Evolutionary conservation across 2,113 vertebrate genomes (phyloP).

Genomic region (Nothoprocta pentlandii): DNA sequence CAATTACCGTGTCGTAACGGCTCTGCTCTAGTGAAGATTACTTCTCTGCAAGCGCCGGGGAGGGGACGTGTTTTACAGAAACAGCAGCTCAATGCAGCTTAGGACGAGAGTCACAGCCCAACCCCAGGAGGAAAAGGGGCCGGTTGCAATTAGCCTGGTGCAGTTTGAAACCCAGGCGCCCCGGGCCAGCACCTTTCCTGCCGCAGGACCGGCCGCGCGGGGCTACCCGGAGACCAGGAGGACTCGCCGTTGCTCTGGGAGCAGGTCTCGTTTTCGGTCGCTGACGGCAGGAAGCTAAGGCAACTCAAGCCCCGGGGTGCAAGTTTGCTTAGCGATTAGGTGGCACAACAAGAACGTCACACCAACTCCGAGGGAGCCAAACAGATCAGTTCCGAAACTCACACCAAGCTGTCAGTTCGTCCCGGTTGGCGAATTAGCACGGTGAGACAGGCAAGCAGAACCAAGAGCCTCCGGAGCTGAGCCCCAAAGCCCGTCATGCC

Average conservation of each 20-base stretch:
- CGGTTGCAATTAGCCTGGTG: neutral
- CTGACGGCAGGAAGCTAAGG: neutral
- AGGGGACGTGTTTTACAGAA: neutral
- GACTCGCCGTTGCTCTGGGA: fast-evolving
- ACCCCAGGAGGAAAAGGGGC: neutral
- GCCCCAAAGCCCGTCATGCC: slow-evolving; percentile 63
- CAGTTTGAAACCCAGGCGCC: neutral
- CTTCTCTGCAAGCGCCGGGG: neutral
- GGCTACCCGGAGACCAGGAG: fast-evolving
- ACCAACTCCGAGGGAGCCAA: fast-evolving
- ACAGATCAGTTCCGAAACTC: neutral
- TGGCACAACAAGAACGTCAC: fast-evolving
- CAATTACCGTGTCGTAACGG: fast-evolving
- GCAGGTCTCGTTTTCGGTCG: neutral
- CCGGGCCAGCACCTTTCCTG: neutral
- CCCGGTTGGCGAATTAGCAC: neutral
- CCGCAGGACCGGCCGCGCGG: fast-evolving
- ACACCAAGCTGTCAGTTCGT: neutral
- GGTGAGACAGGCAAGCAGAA: slow-evolving; percentile 70
- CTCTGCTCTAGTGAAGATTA: neutral
- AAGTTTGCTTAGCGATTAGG: fast-evolving
- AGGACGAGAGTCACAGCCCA: neutral
- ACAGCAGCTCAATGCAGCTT: neutral
- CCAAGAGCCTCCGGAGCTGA: slow-evolving; percentile 18
- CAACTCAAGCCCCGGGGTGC: neutral